A percentile compares a stretch with the other conserved stretches of the same genome.
phyloP scores from a whole-genome alignment of 2,113 vertebrate species.

The Xenotilapia flavipinnis region DNA sequence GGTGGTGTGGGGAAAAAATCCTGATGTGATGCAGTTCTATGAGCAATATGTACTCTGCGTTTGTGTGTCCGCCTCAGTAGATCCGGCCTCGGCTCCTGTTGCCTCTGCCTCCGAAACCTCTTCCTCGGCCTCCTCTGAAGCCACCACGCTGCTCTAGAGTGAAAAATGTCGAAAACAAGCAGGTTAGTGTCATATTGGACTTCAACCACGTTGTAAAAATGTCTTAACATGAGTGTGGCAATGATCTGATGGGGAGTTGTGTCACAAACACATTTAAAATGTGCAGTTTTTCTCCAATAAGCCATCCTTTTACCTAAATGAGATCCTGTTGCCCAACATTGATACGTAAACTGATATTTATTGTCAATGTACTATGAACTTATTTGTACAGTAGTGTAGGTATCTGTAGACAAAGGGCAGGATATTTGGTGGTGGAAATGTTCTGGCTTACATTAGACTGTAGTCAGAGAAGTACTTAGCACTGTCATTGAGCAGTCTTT shows the following conservation, averaged over 20 bases:
- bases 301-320: not conserved
- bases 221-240: not conserved
- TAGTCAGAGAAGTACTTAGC: not conserved
- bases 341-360: not conserved
- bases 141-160: conserved; percentile 91
- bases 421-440: not conserved
- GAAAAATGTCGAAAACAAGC: not conserved
- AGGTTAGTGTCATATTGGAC: not conserved
- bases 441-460: not conserved
- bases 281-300: not conserved
- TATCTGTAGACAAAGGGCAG: not conserved
- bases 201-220: not conserved
- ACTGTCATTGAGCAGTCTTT: not conserved
- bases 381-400: not conserved
- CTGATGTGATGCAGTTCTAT: conserved; percentile 45
- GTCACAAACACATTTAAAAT: not conserved
- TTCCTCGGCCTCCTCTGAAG: conserved; percentile 87
- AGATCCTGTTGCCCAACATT: not conserved
- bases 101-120: conserved; percentile 89
- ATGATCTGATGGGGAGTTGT: not conserved
- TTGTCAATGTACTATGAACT: not conserved
- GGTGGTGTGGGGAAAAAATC: not conserved
- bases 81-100: conserved; percentile 89
- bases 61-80: conserved; percentile 72
- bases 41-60: not conserved